Percentiles rank a stretch among this genome's conserved stretches.
Conservation (phyloP, 2,797 vertebrate genomes). For the Brachymystax lenok region DNA sequence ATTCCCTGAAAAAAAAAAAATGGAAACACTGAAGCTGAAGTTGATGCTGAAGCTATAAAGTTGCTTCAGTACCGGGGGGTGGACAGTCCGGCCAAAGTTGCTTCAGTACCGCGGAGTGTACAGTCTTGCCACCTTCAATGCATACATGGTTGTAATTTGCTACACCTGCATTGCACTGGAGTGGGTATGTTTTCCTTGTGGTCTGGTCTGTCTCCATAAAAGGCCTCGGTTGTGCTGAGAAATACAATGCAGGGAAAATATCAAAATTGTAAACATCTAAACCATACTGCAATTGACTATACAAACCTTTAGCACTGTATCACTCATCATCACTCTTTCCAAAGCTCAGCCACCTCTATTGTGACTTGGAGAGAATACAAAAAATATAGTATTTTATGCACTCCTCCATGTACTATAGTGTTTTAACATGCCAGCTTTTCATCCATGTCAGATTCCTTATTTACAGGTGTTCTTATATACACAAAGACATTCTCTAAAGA, state of each 20-base stretch:
- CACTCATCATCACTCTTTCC: background rate
- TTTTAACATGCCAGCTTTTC: background rate
- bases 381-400: background rate
- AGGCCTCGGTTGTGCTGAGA: conserved; percentile 20
- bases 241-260: conserved; percentile 23
- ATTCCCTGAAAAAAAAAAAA: background rate
- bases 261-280: background rate
- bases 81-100: too few relatives aligned
- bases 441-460: background rate
- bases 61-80: too few relatives aligned
- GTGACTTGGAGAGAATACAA: too few relatives aligned
- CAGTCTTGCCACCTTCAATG: too few relatives aligned
- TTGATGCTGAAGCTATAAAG: too few relatives aligned
- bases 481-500: background rate
- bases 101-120: too few relatives aligned
- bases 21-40: background rate
- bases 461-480: background rate
- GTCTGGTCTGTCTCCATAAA: background rate
- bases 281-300: background rate
- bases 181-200: conserved; percentile 24
- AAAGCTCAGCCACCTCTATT: background rate
- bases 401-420: background rate
- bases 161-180: conserved; percentile 42
- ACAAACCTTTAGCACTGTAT: background rate
- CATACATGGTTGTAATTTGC: background rate